phyloP scores from a whole-genome alignment of 2,888 invertebrate genomes.

The Meliscaeva auricollis region DNA sequence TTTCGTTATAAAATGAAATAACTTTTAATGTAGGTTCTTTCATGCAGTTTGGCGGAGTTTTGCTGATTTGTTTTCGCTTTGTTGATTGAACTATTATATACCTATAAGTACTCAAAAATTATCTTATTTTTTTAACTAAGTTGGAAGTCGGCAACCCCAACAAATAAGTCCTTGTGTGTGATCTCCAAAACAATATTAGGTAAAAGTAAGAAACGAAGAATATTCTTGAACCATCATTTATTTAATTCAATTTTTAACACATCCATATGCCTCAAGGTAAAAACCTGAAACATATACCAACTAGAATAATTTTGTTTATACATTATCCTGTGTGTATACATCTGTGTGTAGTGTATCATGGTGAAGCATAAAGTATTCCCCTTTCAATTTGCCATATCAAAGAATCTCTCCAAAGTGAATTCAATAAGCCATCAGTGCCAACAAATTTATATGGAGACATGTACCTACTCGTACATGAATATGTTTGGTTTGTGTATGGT shows the following conservation, averaged over 20 bases:
- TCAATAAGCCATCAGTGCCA: slow-evolving; percentile 3
- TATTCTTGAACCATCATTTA: background rate
- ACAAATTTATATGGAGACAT: background rate
- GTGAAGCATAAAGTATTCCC: background rate
- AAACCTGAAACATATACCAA: background rate
- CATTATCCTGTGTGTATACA: background rate
- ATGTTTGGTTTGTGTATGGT: too few relatives aligned
- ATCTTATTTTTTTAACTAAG: too few relatives aligned
- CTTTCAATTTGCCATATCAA: slow-evolving; percentile 8
- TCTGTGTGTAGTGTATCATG: background rate
- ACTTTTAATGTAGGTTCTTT: too few relatives aligned
- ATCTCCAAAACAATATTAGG: background rate
- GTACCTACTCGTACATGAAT: background rate
- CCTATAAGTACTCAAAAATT: too few relatives aligned
- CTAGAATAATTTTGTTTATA: background rate
- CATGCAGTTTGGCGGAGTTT: too few relatives aligned
- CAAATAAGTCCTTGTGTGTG: too few relatives aligned
- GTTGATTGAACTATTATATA: too few relatives aligned
- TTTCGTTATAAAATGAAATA: too few relatives aligned
- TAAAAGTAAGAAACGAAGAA: background rate
- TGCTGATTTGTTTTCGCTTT: too few relatives aligned
- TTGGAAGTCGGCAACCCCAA: too few relatives aligned
- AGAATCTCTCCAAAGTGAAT: slow-evolving; percentile 4
- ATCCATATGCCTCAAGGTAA: background rate
- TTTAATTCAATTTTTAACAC: slow-evolving; percentile 13